Conservation (phyloP, 1,140 invertebrate genomes). For the Stenopsyche tienmushanensis region DNA sequence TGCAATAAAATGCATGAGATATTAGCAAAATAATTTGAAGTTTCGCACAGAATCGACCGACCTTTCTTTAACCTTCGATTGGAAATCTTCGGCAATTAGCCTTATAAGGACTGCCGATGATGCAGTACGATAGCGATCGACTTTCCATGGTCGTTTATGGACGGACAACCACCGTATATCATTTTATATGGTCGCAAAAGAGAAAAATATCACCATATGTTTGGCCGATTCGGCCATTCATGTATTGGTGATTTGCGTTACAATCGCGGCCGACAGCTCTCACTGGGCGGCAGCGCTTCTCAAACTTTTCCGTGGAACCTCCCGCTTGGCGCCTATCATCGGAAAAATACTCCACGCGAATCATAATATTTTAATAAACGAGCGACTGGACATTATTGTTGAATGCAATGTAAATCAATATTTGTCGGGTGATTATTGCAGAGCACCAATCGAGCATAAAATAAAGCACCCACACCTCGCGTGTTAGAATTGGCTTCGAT, state of each 20-base stretch:
- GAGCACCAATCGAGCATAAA: not conserved
- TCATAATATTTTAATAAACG: not conserved
- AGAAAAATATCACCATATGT: slow-evolving; percentile 16
- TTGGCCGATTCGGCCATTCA: not conserved
- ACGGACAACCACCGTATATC: not conserved
- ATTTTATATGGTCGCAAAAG: slow-evolving; percentile 16
- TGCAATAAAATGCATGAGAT: too few relatives aligned
- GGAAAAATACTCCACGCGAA: not conserved
- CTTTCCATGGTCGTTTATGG: not conserved
- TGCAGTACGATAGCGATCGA: not conserved
- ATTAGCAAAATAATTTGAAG: too few relatives aligned
- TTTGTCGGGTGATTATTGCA: not conserved
- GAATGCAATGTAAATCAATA: not conserved
- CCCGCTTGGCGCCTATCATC: too few relatives aligned
- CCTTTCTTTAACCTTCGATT: too few relatives aligned
- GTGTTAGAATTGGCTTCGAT: not conserved
- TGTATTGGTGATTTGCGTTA: too few relatives aligned
- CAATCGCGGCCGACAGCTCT: not conserved
- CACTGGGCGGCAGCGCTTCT: not conserved
- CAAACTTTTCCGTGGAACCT: too few relatives aligned
- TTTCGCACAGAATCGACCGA: too few relatives aligned
- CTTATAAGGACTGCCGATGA: not conserved
- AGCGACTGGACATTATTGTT: too few relatives aligned
- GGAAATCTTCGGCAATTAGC: not conserved
- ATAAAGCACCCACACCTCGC: not conserved